Evolutionary conservation across 2,797 vertebrate species (phyloP).

Genomic region (Diplodus puntazzo): DNA sequence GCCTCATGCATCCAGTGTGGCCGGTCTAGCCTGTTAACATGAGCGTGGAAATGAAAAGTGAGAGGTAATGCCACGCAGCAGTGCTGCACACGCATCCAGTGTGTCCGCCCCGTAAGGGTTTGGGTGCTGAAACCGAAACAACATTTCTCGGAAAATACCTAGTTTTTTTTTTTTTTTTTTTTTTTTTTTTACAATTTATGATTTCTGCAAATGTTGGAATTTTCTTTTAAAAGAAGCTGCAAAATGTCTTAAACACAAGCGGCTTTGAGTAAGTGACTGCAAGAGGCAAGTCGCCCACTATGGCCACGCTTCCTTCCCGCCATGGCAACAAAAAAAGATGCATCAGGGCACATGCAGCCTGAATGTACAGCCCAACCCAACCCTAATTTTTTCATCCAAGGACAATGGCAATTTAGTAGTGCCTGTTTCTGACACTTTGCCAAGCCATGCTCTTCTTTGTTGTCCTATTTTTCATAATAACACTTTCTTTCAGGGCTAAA

Average conservation of each 20-base stretch:
- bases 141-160: too few species aligned
- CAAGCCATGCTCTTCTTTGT: conserved; percentile 63
- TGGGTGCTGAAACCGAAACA: neutral
- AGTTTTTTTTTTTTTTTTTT: too few species aligned
- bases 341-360: conserved; percentile 34
- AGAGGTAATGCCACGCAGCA: too few species aligned
- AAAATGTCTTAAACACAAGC: neutral
- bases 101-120: too few species aligned
- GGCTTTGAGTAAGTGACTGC: conserved; percentile 24
- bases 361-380: conserved; percentile 21
- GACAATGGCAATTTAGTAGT: conserved; percentile 66
- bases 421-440: conserved; percentile 57
- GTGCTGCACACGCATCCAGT: too few species aligned
- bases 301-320: neutral
- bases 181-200: too few species aligned
- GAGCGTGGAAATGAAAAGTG: too few species aligned
- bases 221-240: neutral
- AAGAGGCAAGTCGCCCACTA: neutral
- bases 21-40: too few species aligned
- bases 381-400: conserved; percentile 61
- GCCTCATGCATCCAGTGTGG: too few species aligned
- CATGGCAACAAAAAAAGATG: conserved; percentile 53
- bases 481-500: conserved; percentile 80
- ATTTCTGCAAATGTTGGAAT: neutral
- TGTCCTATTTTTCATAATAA: conserved; percentile 80